Conservation (phyloP, 37 sponge, comb jelly and placozoan species). For the Chondrilla cf. caribensis region DNA sequence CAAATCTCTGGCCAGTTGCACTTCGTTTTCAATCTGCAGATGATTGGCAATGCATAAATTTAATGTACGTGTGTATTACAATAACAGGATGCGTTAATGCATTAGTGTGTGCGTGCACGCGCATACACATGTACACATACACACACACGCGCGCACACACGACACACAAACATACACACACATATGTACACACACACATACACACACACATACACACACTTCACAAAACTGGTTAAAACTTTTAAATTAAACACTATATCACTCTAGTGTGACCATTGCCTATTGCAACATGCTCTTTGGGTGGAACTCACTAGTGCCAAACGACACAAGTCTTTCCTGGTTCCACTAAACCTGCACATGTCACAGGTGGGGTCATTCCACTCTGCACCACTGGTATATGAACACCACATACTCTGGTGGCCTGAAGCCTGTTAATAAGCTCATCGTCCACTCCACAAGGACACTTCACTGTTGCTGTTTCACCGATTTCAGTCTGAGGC, state of each 20-base stretch:
- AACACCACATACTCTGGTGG: constrained; percentile 44
- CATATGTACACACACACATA: too few relatives aligned
- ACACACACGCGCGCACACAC: too few relatives aligned
- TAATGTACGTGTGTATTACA: not conserved
- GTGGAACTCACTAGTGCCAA: constrained; percentile 30
- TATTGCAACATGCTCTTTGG: too few relatives aligned
- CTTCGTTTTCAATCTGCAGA: constrained; percentile 35
- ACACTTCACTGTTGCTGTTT: constrained; percentile 5
- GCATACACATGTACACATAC: too few relatives aligned
- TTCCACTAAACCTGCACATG: constrained; percentile 34
- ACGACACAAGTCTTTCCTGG: constrained; percentile 22
- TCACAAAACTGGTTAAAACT: too few relatives aligned
- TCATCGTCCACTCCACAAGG: constrained; percentile 28
- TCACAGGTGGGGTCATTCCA: constrained; percentile 28
- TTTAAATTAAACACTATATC: too few relatives aligned
- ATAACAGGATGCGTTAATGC: not conserved
- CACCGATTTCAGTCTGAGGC: constrained; percentile 43
- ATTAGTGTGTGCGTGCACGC: not conserved
- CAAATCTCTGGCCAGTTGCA: constrained; percentile 43
- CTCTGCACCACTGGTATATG: constrained; percentile 30
- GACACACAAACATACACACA: too few relatives aligned
- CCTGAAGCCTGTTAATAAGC: not conserved
- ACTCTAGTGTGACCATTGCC: too few relatives aligned
- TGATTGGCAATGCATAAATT: not conserved
- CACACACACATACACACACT: too few relatives aligned